These are phyloP conservation scores for Limnephilus rhombicus DNA, from an alignment of 2,888 invertebrate genomes.

Conservation along the genomic window DNA sequence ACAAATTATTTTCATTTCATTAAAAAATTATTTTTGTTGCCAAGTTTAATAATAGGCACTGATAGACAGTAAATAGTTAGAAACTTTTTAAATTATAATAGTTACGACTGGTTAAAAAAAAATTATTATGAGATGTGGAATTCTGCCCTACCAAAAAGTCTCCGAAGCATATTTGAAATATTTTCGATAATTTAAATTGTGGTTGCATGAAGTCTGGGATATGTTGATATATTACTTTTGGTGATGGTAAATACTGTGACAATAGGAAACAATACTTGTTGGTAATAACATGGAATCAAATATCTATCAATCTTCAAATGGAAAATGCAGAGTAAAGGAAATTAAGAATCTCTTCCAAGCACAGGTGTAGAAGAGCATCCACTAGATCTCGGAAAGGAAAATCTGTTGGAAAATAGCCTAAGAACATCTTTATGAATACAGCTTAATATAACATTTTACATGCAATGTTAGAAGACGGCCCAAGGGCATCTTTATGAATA, in stretches of 20 bases:
- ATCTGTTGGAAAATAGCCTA: no score
- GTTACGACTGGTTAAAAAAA: not conserved
- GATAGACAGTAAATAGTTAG: not conserved
- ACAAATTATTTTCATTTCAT: not conserved
- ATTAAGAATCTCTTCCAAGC: no score
- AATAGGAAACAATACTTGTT: not conserved
- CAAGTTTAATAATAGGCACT: not conserved
- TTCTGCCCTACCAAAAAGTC: not conserved
- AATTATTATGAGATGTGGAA: not conserved
- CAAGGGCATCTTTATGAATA: no score
- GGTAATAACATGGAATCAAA: not conserved
- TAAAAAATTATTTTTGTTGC: not conserved
- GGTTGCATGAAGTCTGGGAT: not conserved
- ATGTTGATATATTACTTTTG: not conserved
- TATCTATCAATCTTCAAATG: not conserved
- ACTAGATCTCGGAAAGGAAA: not conserved
- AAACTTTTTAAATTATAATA: not conserved
- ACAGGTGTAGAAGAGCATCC: not conserved
- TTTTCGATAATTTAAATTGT: not conserved
- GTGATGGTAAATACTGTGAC: not conserved
- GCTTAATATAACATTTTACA: no score
- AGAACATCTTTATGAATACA: no score
- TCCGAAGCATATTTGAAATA: not conserved
- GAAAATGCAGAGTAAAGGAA: not conserved
- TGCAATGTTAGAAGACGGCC: no score